Percentiles rank a stretch among this genome's conserved stretches.
These are phyloP conservation scores for Meloidogyne exigua DNA, from an alignment of 1,140 invertebrate genomes.

Conservation along the genomic window DNA sequence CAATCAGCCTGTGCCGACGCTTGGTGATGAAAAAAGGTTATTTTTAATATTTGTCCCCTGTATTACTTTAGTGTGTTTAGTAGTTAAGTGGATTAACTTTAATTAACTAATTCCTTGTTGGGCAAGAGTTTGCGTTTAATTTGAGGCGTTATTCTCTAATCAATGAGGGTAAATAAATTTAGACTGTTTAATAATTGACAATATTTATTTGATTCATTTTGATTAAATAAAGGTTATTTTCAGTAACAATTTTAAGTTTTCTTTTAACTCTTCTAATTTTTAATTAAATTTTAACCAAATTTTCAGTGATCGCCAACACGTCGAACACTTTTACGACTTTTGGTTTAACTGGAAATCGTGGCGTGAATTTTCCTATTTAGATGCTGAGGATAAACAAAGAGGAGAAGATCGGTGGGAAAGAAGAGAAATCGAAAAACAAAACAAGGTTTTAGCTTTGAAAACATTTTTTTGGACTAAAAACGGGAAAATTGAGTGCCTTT, in stretches of 20 bases:
- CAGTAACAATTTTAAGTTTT: not conserved
- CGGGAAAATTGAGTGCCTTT: too few species aligned
- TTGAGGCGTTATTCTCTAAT: not conserved
- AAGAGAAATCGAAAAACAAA: conserved; percentile 95
- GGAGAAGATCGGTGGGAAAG: conserved; percentile 90
- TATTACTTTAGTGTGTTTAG: not conserved
- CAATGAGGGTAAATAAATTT: not conserved
- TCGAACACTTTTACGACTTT: conserved; percentile 69
- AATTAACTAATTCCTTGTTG: not conserved
- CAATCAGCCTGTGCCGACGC: conserved; percentile 78
- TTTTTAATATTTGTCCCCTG: not conserved
- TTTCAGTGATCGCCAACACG: conserved; percentile 65
- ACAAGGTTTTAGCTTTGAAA: conserved; percentile 73
- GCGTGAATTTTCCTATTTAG: conserved; percentile 97
- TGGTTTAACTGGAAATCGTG: conserved; percentile 95
- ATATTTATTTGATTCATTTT: not conserved
- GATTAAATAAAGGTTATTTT: not conserved
- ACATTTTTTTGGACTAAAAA: not conserved
- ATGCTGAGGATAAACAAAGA: conserved; percentile 97
- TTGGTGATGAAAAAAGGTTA: conserved; percentile 74
- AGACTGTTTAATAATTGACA: not conserved
- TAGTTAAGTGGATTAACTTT: not conserved
- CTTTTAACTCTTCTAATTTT: not conserved
- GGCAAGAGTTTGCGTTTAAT: not conserved
- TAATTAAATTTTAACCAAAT: not conserved